A percentile compares a stretch with the other conserved stretches of the same genome.
Evolutionary conservation across 2,113 vertebrate species (phyloP).

Genomic region (Cyphomyrus discorhynchus): DNA sequence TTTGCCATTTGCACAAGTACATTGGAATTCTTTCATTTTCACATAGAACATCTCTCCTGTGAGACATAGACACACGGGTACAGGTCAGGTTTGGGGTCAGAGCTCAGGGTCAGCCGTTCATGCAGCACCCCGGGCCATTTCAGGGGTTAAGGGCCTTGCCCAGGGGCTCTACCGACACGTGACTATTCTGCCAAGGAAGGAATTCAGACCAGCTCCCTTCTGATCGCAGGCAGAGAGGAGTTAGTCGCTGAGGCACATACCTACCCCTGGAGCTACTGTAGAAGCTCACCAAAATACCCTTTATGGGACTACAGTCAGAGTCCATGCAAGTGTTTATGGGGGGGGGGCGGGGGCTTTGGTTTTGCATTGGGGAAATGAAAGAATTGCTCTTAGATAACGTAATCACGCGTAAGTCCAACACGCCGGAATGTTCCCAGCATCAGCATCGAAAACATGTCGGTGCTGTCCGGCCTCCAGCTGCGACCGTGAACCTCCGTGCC

Average conservation of each 20-base stretch:
- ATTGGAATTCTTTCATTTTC: neutral
- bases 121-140: neutral
- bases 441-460: neutral
- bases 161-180: neutral
- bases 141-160: neutral
- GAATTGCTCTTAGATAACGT: neutral
- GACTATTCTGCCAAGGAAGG: neutral
- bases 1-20: neutral
- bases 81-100: neutral
- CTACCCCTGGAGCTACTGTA: neutral
- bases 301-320: neutral
- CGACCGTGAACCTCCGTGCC: neutral
- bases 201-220: neutral
- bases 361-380: neutral
- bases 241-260: neutral
- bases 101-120: neutral
- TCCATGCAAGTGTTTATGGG: neutral
- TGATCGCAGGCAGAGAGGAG: neutral
- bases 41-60: neutral
- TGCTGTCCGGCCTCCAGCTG: neutral
- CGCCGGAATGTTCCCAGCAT: neutral
- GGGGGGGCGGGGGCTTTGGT: neutral
- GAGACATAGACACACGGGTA: neutral
- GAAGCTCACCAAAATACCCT: neutral
- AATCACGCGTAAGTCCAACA: neutral